These are phyloP conservation scores for Barnardius zonarius DNA, from an alignment of 2,113 vertebrate species.

Conservation along the genomic window DNA sequence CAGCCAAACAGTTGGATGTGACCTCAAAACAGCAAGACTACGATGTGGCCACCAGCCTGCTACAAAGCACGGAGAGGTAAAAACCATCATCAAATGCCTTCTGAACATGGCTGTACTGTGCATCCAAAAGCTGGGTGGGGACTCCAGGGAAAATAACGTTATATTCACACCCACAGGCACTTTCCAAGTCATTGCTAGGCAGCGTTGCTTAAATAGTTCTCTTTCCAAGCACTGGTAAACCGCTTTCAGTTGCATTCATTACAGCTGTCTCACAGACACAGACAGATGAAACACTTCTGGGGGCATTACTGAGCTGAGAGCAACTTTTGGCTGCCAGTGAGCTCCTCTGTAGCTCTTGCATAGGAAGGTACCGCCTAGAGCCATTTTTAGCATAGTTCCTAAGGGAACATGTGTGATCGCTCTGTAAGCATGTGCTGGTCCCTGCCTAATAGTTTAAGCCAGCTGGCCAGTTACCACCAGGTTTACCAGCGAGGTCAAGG, in stretches of 20 bases:
- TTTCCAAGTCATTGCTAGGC: background rate
- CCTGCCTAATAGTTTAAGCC: background rate
- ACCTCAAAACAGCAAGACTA: background rate
- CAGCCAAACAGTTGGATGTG: background rate
- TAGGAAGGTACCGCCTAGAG: background rate
- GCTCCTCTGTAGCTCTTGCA: background rate
- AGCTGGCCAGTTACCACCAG: background rate
- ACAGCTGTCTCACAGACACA: background rate
- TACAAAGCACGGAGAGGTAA: background rate
- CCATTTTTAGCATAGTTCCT: background rate
- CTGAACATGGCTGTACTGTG: background rate
- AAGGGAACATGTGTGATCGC: background rate
- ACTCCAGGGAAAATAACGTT: background rate
- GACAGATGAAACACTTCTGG: background rate
- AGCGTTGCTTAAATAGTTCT: background rate
- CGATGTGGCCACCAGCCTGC: rapidly evolving
- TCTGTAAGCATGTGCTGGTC: background rate
- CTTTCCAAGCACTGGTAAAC: background rate
- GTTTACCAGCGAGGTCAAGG: background rate
- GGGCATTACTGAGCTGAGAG: background rate
- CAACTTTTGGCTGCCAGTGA: background rate
- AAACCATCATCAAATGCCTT: background rate
- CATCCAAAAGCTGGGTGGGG: background rate
- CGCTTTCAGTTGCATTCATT: background rate
- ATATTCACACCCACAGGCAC: background rate